phyloP scores from a whole-genome alignment of 2,888 invertebrate species.

The Caenorhabditis imperialis region DNA sequence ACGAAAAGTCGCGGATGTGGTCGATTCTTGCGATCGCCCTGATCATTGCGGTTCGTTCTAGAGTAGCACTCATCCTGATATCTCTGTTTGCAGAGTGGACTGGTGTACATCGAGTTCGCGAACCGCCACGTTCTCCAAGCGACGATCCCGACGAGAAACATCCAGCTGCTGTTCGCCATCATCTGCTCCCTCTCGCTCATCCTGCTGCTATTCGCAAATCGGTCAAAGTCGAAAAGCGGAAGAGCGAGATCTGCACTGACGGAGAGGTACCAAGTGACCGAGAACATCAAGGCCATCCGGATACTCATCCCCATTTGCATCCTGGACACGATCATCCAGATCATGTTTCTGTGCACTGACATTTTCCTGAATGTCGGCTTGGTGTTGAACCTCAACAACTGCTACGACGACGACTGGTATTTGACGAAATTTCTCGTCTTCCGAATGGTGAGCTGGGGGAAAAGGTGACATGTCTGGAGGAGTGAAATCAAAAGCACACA shows the following conservation, averaged over 20 bases:
- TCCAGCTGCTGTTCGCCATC: constrained; percentile 34
- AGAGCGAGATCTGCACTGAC: constrained; percentile 20
- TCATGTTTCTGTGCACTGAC: constrained; percentile 37
- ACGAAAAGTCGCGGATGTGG: constrained; percentile 51
- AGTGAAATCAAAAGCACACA: no score
- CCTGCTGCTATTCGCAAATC: constrained; percentile 39
- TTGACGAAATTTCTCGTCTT: constrained; percentile 34
- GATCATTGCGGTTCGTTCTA: constrained; percentile 16
- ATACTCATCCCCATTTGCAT: constrained; percentile 33
- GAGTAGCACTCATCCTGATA: no score
- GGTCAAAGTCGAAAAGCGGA: constrained; percentile 20
- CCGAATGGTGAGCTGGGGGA: constrained; percentile 26
- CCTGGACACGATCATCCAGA: constrained; percentile 41
- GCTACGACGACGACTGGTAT: constrained; percentile 43
- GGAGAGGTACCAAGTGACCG: constrained; percentile 48
- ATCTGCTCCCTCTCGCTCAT: constrained; percentile 14
- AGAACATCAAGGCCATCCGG: constrained; percentile 31
- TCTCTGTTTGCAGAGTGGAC: constrained; percentile 14
- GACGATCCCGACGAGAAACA: constrained; percentile 27
- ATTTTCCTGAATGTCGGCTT: constrained; percentile 25
- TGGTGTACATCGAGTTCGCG: constrained; percentile 36
- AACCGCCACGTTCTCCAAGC: constrained; percentile 29
- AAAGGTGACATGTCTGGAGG: no score
- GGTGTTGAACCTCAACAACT: constrained; percentile 43
- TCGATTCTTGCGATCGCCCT: constrained; percentile 12